A percentile compares a stretch with the other conserved stretches of the same genome.
Evolutionary conservation across 2,888 invertebrate species (phyloP).

Genomic region (Volucella bombylans): DNA sequence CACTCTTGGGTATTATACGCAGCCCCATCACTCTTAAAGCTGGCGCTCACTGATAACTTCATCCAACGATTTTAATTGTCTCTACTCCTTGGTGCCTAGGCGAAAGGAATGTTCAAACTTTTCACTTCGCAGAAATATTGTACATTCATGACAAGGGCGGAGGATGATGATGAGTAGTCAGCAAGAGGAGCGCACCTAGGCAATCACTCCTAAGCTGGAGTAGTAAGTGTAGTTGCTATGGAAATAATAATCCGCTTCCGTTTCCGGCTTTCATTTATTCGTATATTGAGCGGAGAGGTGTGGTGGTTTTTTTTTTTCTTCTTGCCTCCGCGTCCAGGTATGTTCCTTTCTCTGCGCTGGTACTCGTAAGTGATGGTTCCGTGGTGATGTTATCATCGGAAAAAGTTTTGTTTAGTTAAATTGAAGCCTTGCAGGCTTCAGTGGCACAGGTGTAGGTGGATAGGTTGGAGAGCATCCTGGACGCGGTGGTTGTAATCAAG

Average conservation of each 20-base stretch:
- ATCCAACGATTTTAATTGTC: constrained; percentile 67
- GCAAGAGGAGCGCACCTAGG: constrained; percentile 27
- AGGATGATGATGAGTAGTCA: constrained; percentile 43
- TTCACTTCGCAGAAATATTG: constrained; percentile 57
- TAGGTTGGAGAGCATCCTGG: background rate
- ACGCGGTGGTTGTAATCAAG: constrained; percentile 31
- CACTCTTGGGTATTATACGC: background rate
- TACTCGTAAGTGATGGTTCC: background rate
- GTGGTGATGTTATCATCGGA: constrained; percentile 50
- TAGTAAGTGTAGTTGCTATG: constrained; percentile 52
- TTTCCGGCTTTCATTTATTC: background rate
- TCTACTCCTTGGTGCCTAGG: constrained; percentile 7
- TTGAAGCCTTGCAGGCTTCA: constrained; percentile 32
- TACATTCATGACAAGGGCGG: constrained; percentile 1
- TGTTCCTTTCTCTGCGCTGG: background rate
- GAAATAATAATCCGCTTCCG: constrained; percentile 63
- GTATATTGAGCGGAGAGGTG: constrained; percentile 55
- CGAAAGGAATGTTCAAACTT: constrained; percentile 54
- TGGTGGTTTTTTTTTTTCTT: constrained; percentile 5
- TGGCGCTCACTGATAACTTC: constrained; percentile 64
- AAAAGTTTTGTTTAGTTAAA: constrained; percentile 64
- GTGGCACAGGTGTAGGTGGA: constrained; percentile 34
- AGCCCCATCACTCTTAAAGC: background rate
- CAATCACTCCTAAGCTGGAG: constrained; percentile 51
- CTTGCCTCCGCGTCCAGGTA: constrained; percentile 18